Evolutionary conservation across 2,888 invertebrate genomes (phyloP), one percentile per base, ranked within the genome.

Genomic region (Drosophila lutescens): DNA sequence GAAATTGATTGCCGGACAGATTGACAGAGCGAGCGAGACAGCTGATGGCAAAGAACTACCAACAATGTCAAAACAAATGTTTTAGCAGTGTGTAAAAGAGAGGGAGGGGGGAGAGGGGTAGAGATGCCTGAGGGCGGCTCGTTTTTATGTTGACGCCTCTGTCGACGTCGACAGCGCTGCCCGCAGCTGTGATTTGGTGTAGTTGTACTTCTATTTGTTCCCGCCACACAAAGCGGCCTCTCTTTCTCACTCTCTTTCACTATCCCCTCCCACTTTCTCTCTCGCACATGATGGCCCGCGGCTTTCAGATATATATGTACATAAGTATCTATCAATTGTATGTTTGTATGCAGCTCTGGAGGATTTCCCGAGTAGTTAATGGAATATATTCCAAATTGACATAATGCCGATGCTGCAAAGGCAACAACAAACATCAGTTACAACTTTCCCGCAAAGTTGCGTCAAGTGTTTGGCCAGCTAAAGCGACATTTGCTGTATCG

Each of bases 11-110:
- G 68, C 47, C 30, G 38, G 58, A 55, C 69, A 40, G 49, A 59
- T 50, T 70, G 57, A 63, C 54, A 32, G 71, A 63, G 55, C 51
- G 20, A 57, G 41, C 26, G 65, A 38, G 49, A 63, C 12, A 34
- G 55, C 15, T 26, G 49, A 53, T 56, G 57, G 53, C 15, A 30
- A 43, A 20, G 50, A 61, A 53, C 55, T 51, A 41, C 70, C 44
- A 71, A 56, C 70, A 71, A 70, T 71, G 70, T 61, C 70, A 70
- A 70, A 70, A 61, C 70, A 61, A 69, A 70, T 51, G 70, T 58
- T 58, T 49, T 53, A 68, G 57, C 60, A 46, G 20, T 15, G 56
- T 32, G 20, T 46, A 63, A 12, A 41, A 44, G 40, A n/a, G 2
- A 20, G 26, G 15, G 50, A 20, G 44, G 17, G 34, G 1, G 46